phyloP scores from a whole-genome alignment of 2,888 invertebrate genomes.

The Melipona beecheii region DNA sequence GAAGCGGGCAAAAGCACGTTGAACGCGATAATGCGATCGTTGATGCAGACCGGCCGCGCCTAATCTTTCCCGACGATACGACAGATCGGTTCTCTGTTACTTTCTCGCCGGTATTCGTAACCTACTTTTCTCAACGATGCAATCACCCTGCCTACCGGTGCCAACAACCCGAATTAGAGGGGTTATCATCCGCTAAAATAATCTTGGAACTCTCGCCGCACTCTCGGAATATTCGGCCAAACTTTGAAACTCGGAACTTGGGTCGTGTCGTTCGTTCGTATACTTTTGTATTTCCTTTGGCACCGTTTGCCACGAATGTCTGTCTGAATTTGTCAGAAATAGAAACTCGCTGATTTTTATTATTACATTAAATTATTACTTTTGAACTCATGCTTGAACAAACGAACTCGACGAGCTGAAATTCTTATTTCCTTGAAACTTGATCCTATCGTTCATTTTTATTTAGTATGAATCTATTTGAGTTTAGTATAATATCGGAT shows the following conservation, averaged over 20 bases:
- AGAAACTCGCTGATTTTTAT: too few species aligned
- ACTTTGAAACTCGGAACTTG: too few species aligned
- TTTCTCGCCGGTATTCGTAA: slow-evolving; percentile 70
- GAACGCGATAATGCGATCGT: slow-evolving; percentile 36
- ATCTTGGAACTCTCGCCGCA: slow-evolving; percentile 14
- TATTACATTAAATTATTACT: too few species aligned
- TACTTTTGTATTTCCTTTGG: neutral
- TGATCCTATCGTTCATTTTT: too few species aligned
- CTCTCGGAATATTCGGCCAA: neutral
- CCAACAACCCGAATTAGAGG: slow-evolving; percentile 65
- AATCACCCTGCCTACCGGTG: slow-evolving; percentile 48
- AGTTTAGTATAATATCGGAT: too few species aligned
- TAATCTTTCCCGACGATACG: slow-evolving; percentile 59
- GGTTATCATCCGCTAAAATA: slow-evolving; percentile 49
- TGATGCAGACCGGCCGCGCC: slow-evolving; percentile 52
- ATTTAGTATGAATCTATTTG: too few species aligned
- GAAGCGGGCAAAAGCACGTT: neutral
- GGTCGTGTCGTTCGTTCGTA: neutral
- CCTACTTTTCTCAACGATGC: slow-evolving; percentile 64
- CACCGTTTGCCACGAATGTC: too few species aligned
- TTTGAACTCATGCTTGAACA: too few species aligned
- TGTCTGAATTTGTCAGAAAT: too few species aligned
- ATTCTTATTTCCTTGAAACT: too few species aligned
- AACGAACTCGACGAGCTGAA: too few species aligned
- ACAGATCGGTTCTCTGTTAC: slow-evolving; percentile 61